Evolutionary conservation across 1,140 invertebrate genomes (phyloP), one percentile per base, ranked within the genome.

Genomic region (Trachymyrmex cornetzi): DNA sequence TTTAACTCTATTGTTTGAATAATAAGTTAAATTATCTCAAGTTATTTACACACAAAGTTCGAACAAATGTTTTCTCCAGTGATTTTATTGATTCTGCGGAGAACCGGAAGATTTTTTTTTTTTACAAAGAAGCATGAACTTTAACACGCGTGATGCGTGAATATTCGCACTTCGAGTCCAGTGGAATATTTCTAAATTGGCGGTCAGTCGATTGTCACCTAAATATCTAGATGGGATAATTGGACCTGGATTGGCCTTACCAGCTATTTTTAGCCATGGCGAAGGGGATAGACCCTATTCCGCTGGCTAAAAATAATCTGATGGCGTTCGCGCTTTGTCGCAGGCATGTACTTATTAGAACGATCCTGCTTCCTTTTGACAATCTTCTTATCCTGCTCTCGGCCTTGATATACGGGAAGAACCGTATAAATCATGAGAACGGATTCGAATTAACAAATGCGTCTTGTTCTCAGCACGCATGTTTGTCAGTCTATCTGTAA

Each of bases 191-290:
- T 95, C 93, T 94, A 94, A 95, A 95, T 94, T 95, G 94, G 88
- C 93, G 92, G 89, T 94, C 90, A 90, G 92, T 90, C 93, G 94
- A 94, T 95, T 94, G 93, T 94, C 93, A 95, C 93, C 94, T 95
- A 94, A 95, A 95, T 94, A 94, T 93, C 91, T 95, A 93, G 94
- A 95, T 95, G 92, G 92, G 93, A 94, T 95, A 94, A 95, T 95
- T 95, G 94, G 91, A 91, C 86, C 86, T 92, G 93, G 93, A 95
- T 95, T 95, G 94, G 93, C 91, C 93, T 94, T 94, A 94, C 89
- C 48, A 69, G 91, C 88, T 95, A 95, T 95, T 95, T 95, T 95
- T 95, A 95, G 93, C 89, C 64, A 71, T 57, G 88, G 88, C 88
- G 90, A 93, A 94, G 93, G 93, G 77, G 94, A 93, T 93, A 92